Evolutionary conservation across 2,888 invertebrate genomes (phyloP).

Genomic region (Meiosimyza decipiens): DNA sequence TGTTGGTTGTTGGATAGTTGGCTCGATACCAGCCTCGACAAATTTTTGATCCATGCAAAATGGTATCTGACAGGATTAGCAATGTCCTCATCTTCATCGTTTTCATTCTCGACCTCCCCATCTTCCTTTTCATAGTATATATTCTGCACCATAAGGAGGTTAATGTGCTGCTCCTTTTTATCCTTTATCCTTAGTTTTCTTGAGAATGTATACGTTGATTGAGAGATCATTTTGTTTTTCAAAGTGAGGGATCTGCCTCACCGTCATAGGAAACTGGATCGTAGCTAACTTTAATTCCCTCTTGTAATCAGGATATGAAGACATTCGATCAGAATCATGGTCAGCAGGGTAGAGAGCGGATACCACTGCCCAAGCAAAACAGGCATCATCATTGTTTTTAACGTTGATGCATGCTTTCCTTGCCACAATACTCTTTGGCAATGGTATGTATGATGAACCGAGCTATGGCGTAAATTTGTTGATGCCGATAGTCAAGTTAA

Average conservation of each 20-base stretch:
- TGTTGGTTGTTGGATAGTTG: too few species aligned
- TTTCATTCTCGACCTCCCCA: too few species aligned
- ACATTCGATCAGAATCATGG: background rate
- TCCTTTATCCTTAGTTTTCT: too few species aligned
- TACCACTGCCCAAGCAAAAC: background rate
- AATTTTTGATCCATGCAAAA: background rate
- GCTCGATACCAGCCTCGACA: background rate
- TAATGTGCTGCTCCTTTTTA: background rate
- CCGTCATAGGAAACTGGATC: background rate
- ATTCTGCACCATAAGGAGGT: background rate
- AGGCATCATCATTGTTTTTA: background rate
- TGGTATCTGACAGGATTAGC: background rate
- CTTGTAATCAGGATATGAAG: background rate
- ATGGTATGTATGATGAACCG: background rate
- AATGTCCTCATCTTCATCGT: too few species aligned
- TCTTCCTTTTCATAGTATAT: too few species aligned
- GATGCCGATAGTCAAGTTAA: background rate
- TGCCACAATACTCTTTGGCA: too few species aligned
- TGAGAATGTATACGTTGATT: background rate
- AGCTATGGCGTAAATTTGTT: background rate
- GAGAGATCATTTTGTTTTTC: too few species aligned
- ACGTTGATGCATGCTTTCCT: background rate
- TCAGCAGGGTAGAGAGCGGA: background rate
- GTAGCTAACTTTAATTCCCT: too few species aligned
- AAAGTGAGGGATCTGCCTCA: too few species aligned